These are phyloP conservation scores for Benitochromis conjunctus DNA, from an alignment of 2,113 vertebrate species.

Conservation along the genomic window DNA sequence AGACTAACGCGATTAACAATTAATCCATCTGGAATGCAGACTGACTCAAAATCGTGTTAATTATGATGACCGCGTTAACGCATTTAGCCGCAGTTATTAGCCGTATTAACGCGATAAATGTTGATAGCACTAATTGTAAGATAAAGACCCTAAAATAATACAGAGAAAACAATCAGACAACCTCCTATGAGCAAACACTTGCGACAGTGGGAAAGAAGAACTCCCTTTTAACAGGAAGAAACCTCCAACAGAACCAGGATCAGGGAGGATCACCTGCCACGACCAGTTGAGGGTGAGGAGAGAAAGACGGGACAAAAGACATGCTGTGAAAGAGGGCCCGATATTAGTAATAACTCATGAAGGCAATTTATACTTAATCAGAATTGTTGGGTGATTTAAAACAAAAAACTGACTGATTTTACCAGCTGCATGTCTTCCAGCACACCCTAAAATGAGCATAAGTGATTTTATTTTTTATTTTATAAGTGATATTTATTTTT, in stretches of 20 bases:
- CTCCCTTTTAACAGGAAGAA: no score
- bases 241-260: neutral
- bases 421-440: neutral
- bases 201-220: neutral
- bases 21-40: no score
- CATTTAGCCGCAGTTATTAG: no score
- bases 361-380: neutral
- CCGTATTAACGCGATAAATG: no score
- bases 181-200: neutral
- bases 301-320: neutral
- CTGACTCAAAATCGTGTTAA: no score
- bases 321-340: neutral
- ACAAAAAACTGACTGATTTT: rapidly evolving
- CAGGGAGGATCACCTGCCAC: no score
- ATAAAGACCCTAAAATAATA: neutral
- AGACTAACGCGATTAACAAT: no score
- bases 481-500: neutral
- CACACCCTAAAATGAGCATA: neutral
- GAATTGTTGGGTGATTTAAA: neutral
- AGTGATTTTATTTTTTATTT: neutral
- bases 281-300: neutral
- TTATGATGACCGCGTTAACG: no score
- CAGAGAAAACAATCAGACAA: neutral
- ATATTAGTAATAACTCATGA: neutral
- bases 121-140: no score